Evolutionary conservation across 2,888 invertebrate species (phyloP), one percentile per base, ranked within the genome.

Genomic region (Acanthococcus lagerstroemiae): DNA sequence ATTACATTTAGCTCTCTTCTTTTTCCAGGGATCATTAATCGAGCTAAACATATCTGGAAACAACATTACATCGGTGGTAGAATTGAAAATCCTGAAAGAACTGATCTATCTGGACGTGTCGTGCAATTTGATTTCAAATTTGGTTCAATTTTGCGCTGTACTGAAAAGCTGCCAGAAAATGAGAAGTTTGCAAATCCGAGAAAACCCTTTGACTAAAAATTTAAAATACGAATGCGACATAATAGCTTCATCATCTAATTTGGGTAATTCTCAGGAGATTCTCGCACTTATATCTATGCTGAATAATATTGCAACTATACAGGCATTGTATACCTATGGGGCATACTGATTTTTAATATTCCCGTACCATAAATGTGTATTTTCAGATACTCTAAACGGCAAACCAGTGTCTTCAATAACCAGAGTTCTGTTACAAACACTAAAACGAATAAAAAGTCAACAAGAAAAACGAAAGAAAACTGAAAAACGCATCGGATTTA

Each of bases 1-100:
- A 2, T 1, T 24, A 54, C 12, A 22, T 24, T 21, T 6, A 24
- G 12, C 25, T 6, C 19, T 7, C 17, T 9, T 6, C 12, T 54
- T 26, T 7, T 26, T 60, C 19, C 7, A 63, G 63, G 21, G 22
- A 52, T 63, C 63, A 6, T 44, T 63, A 17, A 15, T 24, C 12
- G 63, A 63, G 54, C 6, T 63, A 19, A 63, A 63, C 30, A 24
- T 63, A 17, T 63, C 63, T 26, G 54, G 52, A 3, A 63, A 63
- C 24, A 30, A 27, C 3, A 30, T 63, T 1, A 52, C 2, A 22
- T 52, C 63, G 2, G 21, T 63, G 17, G 30, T 21, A 17, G 37
- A 21, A 17, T 24, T 63, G 30, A 30, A 54, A 21, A 17, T 25
- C 9, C 4, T 63, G 24, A 6, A 17, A 7, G 37, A 52, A 21